A percentile compares a stretch with the other conserved stretches of the same genome.
Evolutionary conservation across 2,113 vertebrate species (phyloP).

Genomic region (Spea bombifrons): DNA sequence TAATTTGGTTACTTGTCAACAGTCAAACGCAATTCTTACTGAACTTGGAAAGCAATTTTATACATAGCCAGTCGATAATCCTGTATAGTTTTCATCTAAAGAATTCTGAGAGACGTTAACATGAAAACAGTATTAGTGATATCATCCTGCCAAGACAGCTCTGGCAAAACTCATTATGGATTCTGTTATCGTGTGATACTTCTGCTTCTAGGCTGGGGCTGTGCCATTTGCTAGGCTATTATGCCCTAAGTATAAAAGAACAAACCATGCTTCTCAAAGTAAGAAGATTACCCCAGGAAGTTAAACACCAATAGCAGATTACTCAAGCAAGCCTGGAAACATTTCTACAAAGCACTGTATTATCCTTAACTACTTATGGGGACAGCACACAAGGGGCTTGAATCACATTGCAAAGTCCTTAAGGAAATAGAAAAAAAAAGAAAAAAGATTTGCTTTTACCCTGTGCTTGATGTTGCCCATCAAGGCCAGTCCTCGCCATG

Average conservation of each 20-base stretch:
- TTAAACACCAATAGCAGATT: slow-evolving; percentile 17
- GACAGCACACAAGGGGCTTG: neutral
- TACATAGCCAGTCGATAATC: neutral
- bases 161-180: neutral
- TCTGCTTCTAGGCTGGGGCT: slow-evolving; percentile 18
- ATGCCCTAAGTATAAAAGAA: slow-evolving; percentile 30
- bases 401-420: neutral
- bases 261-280: slow-evolving; percentile 15
- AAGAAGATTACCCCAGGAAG: slow-evolving; percentile 28
- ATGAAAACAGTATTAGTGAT: neutral
- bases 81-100: neutral
- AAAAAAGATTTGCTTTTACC: too few species aligned
- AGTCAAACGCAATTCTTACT: neutral
- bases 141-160: neutral
- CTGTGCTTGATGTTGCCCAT: too few species aligned
- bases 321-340: neutral
- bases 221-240: slow-evolving; percentile 30
- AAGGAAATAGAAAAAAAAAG: neutral
- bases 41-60: neutral
- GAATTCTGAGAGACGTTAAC: neutral
- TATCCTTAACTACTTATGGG: neutral
- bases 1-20: too few species aligned
- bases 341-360: neutral
- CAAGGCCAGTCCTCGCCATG: too few species aligned
- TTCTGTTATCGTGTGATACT: slow-evolving; percentile 18